phyloP scores from a whole-genome alignment of 2,797 vertebrate genomes.

The Harpagifer antarcticus region DNA sequence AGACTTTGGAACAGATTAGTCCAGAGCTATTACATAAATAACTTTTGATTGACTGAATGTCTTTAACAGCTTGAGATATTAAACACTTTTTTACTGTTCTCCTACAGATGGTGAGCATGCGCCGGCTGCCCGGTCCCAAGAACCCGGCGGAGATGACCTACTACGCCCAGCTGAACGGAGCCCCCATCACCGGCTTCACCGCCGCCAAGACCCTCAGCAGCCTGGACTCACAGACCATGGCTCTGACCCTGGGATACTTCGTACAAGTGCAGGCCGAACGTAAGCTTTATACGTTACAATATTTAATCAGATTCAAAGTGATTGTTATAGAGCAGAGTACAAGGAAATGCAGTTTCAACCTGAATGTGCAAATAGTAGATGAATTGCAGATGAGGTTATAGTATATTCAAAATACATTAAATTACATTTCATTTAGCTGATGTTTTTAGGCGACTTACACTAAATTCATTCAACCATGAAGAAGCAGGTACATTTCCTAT shows the following conservation, averaged over 20 bases:
- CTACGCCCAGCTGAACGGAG: conserved; percentile 92
- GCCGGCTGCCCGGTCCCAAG: conserved; percentile 92
- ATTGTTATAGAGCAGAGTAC: too few species aligned
- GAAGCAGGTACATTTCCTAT: too few species aligned
- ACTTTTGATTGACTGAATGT: not conserved
- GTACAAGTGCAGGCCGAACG: conserved; percentile 97
- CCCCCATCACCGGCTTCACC: conserved; percentile 89
- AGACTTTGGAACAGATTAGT: conserved; percentile 1
- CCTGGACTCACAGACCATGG: conserved; percentile 97
- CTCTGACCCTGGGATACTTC: conserved; percentile 94
- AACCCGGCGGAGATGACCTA: conserved; percentile 96
- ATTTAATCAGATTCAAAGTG: too few species aligned
- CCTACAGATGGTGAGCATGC: conserved; percentile 94
- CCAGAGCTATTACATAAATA: not conserved
- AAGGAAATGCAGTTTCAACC: too few species aligned
- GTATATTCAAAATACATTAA: too few species aligned
- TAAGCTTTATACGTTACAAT: conserved; percentile 77
- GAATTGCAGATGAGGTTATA: too few species aligned
- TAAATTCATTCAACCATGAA: too few species aligned
- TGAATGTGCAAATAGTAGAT: too few species aligned
- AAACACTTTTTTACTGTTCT: not conserved
- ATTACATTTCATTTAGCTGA: too few species aligned
- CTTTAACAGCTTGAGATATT: not conserved
- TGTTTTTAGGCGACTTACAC: too few species aligned
- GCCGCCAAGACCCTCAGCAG: conserved; percentile 96